Percentiles rank a stretch among this genome's conserved stretches.
phyloP scores from a whole-genome alignment of 2,113 vertebrate genomes.

The Psephotus haematonotus region DNA sequence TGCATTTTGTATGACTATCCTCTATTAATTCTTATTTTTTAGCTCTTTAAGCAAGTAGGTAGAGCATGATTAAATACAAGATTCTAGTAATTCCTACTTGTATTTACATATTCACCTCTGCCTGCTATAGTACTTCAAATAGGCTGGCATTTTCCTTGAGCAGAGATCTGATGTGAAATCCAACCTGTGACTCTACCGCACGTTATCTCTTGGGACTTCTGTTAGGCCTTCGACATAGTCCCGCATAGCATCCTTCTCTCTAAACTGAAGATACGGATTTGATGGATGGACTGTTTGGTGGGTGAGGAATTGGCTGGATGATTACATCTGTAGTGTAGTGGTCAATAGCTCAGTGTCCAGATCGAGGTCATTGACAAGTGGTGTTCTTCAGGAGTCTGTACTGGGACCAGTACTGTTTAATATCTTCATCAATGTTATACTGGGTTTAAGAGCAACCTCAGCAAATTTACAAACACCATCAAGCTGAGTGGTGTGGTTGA shows the following conservation, averaged over 20 bases:
- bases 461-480: neutral
- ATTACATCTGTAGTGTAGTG: neutral
- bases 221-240: neutral
- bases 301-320: neutral
- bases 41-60: neutral
- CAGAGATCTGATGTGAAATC: neutral
- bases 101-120: neutral
- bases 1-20: neutral
- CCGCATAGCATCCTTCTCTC: neutral
- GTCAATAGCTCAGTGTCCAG: neutral
- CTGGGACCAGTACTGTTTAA: neutral
- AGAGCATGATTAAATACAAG: neutral
- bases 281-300: neutral
- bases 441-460: neutral
- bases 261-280: neutral
- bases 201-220: neutral
- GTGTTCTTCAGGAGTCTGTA: neutral
- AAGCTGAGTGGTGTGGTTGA: neutral
- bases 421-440: neutral
- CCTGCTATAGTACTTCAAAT: neutral
- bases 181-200: neutral
- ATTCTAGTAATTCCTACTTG: neutral
- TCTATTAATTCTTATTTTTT: neutral
- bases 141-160: neutral
- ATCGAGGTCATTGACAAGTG: neutral